phyloP scores from a whole-genome alignment of 1,140 invertebrate genomes.

The Brachionus asplanchnoidis region DNA sequence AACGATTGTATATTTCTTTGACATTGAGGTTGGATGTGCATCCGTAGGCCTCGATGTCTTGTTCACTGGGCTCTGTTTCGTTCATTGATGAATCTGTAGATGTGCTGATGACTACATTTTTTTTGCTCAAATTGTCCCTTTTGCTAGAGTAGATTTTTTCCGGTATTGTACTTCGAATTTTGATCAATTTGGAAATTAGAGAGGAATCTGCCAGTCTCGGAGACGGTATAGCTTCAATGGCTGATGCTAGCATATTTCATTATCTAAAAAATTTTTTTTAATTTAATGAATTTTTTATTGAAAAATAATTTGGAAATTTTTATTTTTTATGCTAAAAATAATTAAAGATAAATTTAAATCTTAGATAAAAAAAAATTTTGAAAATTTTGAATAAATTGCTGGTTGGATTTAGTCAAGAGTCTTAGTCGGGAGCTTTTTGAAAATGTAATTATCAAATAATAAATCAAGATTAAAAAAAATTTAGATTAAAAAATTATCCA shows the following conservation, averaged over 20 bases:
- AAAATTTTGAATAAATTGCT: too few relatives aligned
- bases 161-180: neutral
- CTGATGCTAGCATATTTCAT: slow-evolving; percentile 4
- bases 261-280: neutral
- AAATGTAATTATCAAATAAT: too few relatives aligned
- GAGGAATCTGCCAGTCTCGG: neutral
- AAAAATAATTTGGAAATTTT: too few relatives aligned
- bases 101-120: neutral
- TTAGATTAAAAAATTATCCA: too few relatives aligned
- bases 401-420: too few relatives aligned
- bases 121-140: neutral
- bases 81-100: neutral
- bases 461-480: too few relatives aligned
- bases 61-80: neutral
- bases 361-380: too few relatives aligned
- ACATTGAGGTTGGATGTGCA: neutral
- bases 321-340: neutral
- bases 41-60: neutral
- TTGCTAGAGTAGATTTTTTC: neutral
- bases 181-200: neutral
- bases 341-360: too few relatives aligned
- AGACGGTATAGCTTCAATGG: neutral
- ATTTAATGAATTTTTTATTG: neutral
- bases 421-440: too few relatives aligned
- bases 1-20: neutral